phyloP scores from a whole-genome alignment of 2,888 invertebrate species.

The Apodemia mormo region DNA sequence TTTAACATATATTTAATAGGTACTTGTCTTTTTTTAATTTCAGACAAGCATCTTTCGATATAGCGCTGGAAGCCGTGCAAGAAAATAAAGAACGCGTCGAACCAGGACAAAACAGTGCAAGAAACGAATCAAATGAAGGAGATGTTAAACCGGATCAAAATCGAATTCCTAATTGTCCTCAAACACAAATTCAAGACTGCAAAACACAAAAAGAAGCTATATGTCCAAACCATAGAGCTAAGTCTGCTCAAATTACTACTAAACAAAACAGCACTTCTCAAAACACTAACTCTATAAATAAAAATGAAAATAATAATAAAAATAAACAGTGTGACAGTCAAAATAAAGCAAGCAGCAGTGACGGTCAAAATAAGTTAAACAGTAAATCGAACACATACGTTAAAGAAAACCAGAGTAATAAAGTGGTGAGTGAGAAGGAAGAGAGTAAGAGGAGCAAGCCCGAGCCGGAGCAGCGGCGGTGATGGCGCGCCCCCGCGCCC shows the following conservation, averaged over 20 bases:
- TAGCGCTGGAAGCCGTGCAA: slow-evolving; percentile 65
- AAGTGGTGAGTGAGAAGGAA: slow-evolving; percentile 23
- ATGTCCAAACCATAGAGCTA: neutral
- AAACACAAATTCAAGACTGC: neutral
- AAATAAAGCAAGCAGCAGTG: neutral
- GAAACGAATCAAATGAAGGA: slow-evolving; percentile 22
- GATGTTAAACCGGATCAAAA: slow-evolving; percentile 21
- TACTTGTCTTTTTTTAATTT: slow-evolving; percentile 28
- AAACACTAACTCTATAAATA: neutral
- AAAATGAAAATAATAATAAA: slow-evolving; percentile 8
- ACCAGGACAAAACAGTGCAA: slow-evolving; percentile 45
- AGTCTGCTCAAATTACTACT: neutral
- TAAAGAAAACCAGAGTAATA: slow-evolving; percentile 7
- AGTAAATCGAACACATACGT: neutral
- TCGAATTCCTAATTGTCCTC: neutral
- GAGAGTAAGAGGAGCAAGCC: slow-evolving; percentile 24
- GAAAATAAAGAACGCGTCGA: slow-evolving; percentile 52
- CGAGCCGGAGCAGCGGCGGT: slow-evolving; percentile 35
- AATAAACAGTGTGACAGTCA: slow-evolving; percentile 8
- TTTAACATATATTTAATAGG: neutral
- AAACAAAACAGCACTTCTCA: neutral
- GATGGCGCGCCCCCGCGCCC: slow-evolving; percentile 41
- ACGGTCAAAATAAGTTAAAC: neutral
- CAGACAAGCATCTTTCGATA: slow-evolving; percentile 71
- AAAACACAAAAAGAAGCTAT: neutral